Evolutionary conservation across 1,140 invertebrate genomes (phyloP), one percentile per base, ranked within the genome.

Genomic region (Steinernema khuongi): DNA sequence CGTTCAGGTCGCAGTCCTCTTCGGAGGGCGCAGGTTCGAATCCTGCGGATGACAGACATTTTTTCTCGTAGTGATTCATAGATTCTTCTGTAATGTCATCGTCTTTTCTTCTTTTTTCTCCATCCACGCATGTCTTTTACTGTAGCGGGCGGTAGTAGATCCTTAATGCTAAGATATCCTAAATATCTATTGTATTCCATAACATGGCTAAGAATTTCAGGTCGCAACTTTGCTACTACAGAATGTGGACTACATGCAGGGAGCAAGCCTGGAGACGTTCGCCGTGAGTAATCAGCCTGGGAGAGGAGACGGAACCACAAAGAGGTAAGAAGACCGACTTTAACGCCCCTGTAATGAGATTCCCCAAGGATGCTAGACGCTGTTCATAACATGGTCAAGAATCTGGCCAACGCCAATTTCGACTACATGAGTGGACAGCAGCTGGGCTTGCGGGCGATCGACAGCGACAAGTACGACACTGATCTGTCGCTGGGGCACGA

Each of bases 1-100:
- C 91, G 91, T 92, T 92, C 91, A 92, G 91, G 91, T 92, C 90
- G 91, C 90, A 91, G 91, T 92, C 90, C 73, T 75, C 73, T 74
- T 74, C 73, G 72, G 73, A 68, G 73, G 73, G 73, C 73, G 73
- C 72, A 77, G 73, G 73, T 74, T 74, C 73, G 73, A 74, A 74
- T 74, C 73, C 73, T 73, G 71, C 71, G 71, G 71, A 41, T 41
- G 36, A 41, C 36, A n/a, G n/a, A n/a, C n/a, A n/a, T n/a, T n/a
- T n/a, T n/a, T n/a, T n/a, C n/a, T n/a, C n/a, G n/a, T n/a, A n/a
- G n/a, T n/a, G n/a, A n/a, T n/a, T n/a, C n/a, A n/a, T n/a, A n/a
- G n/a, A n/a, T n/a, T n/a, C n/a, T n/a, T n/a, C n/a, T n/a, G n/a
- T n/a, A n/a, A n/a, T n/a, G n/a, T n/a, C n/a, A n/a, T n/a, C n/a